Base-by-base conservation (phyloP, 2,113 vertebrate species). In the Dromaius novaehollandiae region DNA sequence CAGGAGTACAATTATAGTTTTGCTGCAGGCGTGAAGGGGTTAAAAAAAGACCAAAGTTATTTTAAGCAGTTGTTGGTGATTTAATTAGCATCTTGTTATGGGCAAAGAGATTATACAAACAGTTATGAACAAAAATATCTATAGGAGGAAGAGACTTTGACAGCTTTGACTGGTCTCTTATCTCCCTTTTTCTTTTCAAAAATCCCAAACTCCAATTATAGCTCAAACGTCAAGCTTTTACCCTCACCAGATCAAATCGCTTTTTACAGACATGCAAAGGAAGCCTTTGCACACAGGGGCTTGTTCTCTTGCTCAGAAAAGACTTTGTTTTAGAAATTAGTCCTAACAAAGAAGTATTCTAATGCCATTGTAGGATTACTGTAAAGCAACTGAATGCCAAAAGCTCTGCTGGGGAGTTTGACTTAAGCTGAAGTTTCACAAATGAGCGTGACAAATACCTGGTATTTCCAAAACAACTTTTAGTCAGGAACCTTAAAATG, bases 141-240 rank as follows among this genome's bases (percentile, higher is more conserved):
- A 86, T 58, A 64, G 79, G 94, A 96, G 60, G 88, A 95, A 96
- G 55, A 93, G 88, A 92, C 84, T 81, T 82, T 95, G 93, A 95
- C 79, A 94, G 95, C 86, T 91, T 78, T 40, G 79, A 78, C 96
- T 94, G 75, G 65, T 92, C 78, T 92, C 96, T 95, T 96, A 96
- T 96, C 93, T 97, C 91, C 42, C 86, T 95, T 95, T 96, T 92
- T 95, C 95, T 96, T 98, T 97, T 96, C 77, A 94, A 98, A 97
- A 97, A 96, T 88, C 90, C 94, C 58, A 21, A 91, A 95, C 82
- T 97, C 95, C 95, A 97, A 98, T 98, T 97, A 97, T 89, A 96
- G 95, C 91, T 97, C 92, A 88, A 93, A 96, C 92, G 95, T 97
- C 94, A 96, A 94, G 94, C 83, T 96, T 92, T 88, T 82, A 87